Evolutionary conservation across 1,140 invertebrate species (phyloP), one percentile per base, ranked within the genome.

Genomic region (Potamilus streckersoni): DNA sequence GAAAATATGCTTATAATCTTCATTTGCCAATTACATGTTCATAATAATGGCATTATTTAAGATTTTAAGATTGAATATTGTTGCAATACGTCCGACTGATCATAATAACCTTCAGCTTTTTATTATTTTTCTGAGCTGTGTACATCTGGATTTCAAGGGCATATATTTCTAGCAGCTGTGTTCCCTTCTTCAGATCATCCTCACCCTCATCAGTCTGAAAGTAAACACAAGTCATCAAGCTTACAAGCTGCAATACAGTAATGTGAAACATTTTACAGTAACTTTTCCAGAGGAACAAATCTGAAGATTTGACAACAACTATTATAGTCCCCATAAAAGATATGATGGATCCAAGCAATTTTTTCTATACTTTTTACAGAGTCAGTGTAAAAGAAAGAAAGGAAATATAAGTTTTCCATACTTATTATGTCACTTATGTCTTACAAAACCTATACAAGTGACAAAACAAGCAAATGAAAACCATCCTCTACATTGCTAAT

Each of bases 61-160:
- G 38, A 38, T 4, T 38, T 38, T 38, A 38, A 38, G 38, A 38
- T 4, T 38, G 1, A 38, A 38, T 38, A 38, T 38, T 38, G 2
- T 38, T 38, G 8, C 38, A 38, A 38, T 38, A 6, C 2, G 8
- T 6, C 38, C 4, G 38, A 38, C 38, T 38, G 60, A 66, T 31
- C 27, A 55, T 65, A 69, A 60, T 73, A 82, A 91, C 90, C 87
- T 99, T 99, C 13, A 99, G 90, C 90, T 99, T 99, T 89, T 99
- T 99, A 88, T 99, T 99, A 89, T 99, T 99, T 88, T 99, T 99
- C 91, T 99, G 98, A 72, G 96, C 97, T 2, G 98, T 99, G 88
- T 99, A 99, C 98, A 99, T 99, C 92, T 99, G 98, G 86, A 99
- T 99, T 93, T 99, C 98, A 80, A 99, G 90, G 1, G 98, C 98